Conservation (phyloP, 2,888 invertebrate genomes). For the Caenorhabditis plicata region DNA sequence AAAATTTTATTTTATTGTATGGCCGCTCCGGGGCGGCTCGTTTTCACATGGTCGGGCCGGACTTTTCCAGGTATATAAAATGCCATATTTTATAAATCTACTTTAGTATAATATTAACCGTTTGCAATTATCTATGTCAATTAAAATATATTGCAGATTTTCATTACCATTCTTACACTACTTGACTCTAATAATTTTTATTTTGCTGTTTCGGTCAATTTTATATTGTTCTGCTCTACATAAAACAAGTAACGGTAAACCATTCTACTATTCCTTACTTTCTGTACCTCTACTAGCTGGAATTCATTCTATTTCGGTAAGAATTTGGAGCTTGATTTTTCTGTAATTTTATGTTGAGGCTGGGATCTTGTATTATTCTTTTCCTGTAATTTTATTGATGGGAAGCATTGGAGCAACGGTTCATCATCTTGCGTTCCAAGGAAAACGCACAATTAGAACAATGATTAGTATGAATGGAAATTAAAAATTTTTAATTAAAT, state of each 20-base stretch:
- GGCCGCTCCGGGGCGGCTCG: no score
- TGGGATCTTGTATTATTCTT: slow-evolving; percentile 53
- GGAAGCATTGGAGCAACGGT: slow-evolving; percentile 44
- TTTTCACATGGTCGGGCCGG: no score
- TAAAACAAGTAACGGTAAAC: slow-evolving; percentile 25
- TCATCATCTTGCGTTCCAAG: slow-evolving; percentile 50
- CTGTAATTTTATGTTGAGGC: slow-evolving; percentile 39
- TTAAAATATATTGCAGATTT: slow-evolving; percentile 32
- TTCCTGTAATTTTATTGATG: slow-evolving; percentile 48
- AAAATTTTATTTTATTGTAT: no score
- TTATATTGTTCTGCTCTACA: slow-evolving; percentile 36
- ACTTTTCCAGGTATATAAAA: no score
- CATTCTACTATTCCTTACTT: slow-evolving; percentile 55
- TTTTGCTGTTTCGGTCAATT: slow-evolving; percentile 47
- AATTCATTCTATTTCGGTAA: slow-evolving; percentile 48
- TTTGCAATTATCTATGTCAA: not conserved
- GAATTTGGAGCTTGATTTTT: not conserved
- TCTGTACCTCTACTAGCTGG: slow-evolving; percentile 53
- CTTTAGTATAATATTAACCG: no score
- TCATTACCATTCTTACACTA: slow-evolving; percentile 48
- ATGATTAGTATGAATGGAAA: slow-evolving; percentile 30
- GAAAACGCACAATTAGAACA: slow-evolving; percentile 36
- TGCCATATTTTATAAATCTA: no score
- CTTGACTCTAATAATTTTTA: slow-evolving; percentile 33
- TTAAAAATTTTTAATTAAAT: not conserved